Evolutionary conservation across 92 coral and sea anemone species (phyloP).

Genomic region (Phenganax subtilis): DNA sequence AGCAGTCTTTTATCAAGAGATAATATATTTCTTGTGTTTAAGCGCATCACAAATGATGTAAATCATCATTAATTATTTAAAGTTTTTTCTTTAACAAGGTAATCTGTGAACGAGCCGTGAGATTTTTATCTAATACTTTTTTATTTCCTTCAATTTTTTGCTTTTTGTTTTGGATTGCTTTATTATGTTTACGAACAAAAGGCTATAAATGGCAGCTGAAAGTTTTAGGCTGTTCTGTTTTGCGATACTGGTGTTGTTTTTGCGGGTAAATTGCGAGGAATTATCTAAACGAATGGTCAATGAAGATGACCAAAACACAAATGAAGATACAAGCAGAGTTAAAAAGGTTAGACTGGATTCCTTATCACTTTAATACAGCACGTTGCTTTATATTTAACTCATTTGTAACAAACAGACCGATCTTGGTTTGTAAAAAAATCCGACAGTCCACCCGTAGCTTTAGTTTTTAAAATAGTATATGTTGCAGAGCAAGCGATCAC

Average conservation of each 20-base stretch:
- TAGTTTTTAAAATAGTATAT: too few relatives aligned
- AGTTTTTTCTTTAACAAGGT: background rate
- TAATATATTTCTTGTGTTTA: background rate
- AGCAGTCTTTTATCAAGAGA: background rate
- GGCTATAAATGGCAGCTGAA: background rate
- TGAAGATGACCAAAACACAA: background rate
- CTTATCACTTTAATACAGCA: background rate
- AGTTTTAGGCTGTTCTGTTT: background rate
- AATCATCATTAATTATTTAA: constrained; percentile 29
- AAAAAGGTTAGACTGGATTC: constrained; percentile 16
- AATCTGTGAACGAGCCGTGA: constrained; percentile 6
- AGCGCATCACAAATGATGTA: background rate
- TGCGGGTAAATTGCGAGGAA: background rate
- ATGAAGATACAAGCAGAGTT: constrained; percentile 30
- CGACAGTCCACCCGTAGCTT: too few relatives aligned
- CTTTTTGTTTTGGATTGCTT: background rate
- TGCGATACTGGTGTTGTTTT: background rate
- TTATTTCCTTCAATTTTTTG: background rate
- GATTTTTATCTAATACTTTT: background rate
- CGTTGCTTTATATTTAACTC: background rate
- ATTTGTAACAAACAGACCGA: too few relatives aligned
- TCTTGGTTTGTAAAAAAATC: too few relatives aligned
- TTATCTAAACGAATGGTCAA: constrained; percentile 7
- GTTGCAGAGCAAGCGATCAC: too few relatives aligned
- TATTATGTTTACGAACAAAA: constrained; percentile 12